Evolutionary conservation across 2,113 vertebrate species (phyloP), one percentile per base, ranked within the genome.

Genomic region (Gopherus evgoodei): DNA sequence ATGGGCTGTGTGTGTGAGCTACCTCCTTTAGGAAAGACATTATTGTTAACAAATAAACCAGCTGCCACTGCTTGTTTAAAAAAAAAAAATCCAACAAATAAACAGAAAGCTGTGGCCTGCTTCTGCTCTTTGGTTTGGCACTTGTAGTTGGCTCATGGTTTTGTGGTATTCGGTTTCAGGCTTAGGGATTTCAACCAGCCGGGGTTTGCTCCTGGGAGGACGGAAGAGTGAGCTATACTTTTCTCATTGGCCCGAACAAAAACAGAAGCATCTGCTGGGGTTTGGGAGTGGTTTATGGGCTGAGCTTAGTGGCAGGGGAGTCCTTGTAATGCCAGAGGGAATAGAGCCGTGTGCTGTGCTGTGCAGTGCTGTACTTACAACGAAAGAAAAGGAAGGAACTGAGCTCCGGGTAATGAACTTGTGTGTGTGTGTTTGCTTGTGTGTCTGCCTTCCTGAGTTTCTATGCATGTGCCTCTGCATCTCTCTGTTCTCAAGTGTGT

Each of bases 181-280:
- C 89, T 96, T 90, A 79, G 93, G 94, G 96, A 94, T 97, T 97
- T 93, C 96, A 97, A 97, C 83, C 95, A 93, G 91, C 93, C 93
- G 94, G 91, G 90, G 90, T 95, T 38, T 94, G 94, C 96, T 97
- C 96, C 94, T 96, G 96, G 95, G 95, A 96, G 97, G 96, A 97
- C 95, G 97, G 96, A 97, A 97, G 97, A 95, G 91, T 69, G 94
- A 96, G 92, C 96, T 95, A 92, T 94, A 97, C 96, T 97, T 97
- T 97, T 91, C 96, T 97, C 96, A 96, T 96, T 96, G 97, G 96
- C 97, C 96, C 95, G 96, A 94, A 95, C 93, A 94, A 96, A 97
- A 96, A 97, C 95, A 96, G 96, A 96, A 97, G 95, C 94, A 95
- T 97, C 96, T 97, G 97, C 96, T 97, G 90, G 95, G 96, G 91